Evolutionary conservation across 2,797 vertebrate species (phyloP).

Genomic region (Muraenolepis orangiensis): DNA sequence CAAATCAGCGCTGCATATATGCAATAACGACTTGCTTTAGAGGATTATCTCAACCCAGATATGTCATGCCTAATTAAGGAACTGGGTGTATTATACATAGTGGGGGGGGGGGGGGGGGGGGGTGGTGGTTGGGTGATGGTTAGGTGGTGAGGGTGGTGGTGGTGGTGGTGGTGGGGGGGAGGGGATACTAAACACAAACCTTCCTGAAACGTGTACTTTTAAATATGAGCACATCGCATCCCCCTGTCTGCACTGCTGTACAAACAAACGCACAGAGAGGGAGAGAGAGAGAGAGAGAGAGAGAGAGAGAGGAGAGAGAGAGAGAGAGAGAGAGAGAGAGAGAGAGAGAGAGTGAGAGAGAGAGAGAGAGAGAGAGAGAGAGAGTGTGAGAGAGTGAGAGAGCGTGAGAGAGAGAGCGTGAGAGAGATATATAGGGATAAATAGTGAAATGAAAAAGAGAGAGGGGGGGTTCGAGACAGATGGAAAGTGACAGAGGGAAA

Average conservation of each 20-base stretch:
- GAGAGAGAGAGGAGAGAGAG: constrained; percentile 47
- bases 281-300: constrained; percentile 14
- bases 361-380: constrained; percentile 6
- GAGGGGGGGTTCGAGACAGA: neutral
- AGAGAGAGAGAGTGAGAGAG: neutral
- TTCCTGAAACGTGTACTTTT: constrained; percentile 42
- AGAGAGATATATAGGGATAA: neutral
- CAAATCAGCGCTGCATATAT: constrained; percentile 39
- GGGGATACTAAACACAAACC: too few relatives aligned
- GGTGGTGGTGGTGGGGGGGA: too few relatives aligned
- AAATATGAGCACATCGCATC: constrained; percentile 24
- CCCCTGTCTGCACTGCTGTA: constrained; percentile 17
- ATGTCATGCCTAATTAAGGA: constrained; percentile 73
- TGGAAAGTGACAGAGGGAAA: constrained; percentile 10
- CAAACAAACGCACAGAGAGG: too few relatives aligned
- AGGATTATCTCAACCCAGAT: constrained; percentile 71
- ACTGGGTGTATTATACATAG: constrained; percentile 56
- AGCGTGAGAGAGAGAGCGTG: neutral
- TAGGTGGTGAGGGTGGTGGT: too few relatives aligned
- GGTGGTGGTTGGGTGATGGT: too few relatives aligned
- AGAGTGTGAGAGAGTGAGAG: constrained; percentile 55
- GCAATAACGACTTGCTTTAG: constrained; percentile 54
- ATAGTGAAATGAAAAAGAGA: neutral
- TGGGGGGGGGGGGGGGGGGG: too few relatives aligned
- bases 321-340: neutral